These are phyloP conservation scores for Cantharis rustica DNA, from an alignment of 2,888 invertebrate genomes.

Conservation along the genomic window DNA sequence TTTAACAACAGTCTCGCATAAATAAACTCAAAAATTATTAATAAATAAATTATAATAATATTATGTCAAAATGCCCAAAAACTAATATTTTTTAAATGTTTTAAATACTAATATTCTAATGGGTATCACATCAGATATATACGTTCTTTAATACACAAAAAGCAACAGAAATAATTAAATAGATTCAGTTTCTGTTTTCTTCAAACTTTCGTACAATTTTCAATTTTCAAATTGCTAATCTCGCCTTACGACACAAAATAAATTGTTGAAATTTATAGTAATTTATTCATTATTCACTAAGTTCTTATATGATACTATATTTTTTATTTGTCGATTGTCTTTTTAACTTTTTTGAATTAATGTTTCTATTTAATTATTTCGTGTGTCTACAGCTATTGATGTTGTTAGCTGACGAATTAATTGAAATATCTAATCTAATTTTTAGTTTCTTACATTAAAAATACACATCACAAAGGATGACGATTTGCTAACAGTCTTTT, in stretches of 20 bases:
- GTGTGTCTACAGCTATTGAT: slow-evolving; percentile 49
- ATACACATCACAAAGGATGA: slow-evolving; percentile 29
- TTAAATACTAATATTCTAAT: slow-evolving; percentile 34
- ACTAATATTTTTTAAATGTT: slow-evolving; percentile 2
- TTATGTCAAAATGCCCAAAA: background rate
- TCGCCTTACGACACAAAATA: background rate
- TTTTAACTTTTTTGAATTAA: slow-evolving; percentile 25
- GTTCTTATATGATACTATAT: slow-evolving; percentile 20
- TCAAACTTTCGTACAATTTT: background rate
- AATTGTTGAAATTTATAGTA: background rate
- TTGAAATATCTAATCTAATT: slow-evolving; percentile 36
- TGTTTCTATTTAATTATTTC: slow-evolving; percentile 46
- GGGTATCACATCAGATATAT: slow-evolving; percentile 52
- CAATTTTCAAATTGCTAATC: background rate
- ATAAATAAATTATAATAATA: background rate
- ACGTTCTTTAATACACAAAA: slow-evolving; percentile 48
- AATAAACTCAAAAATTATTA: slow-evolving; percentile 1
- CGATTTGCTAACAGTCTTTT: slow-evolving; percentile 19
- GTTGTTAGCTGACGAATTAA: slow-evolving; percentile 48
- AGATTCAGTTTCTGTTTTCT: slow-evolving; percentile 41
- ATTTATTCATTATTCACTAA: background rate
- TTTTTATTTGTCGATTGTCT: slow-evolving; percentile 24
- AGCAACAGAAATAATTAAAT: slow-evolving; percentile 50
- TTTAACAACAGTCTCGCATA: slow-evolving; percentile 14
- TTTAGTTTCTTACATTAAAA: slow-evolving; percentile 39